Conservation (phyloP, 1,140 invertebrate species). For the Melipona quadrifasciata region DNA sequence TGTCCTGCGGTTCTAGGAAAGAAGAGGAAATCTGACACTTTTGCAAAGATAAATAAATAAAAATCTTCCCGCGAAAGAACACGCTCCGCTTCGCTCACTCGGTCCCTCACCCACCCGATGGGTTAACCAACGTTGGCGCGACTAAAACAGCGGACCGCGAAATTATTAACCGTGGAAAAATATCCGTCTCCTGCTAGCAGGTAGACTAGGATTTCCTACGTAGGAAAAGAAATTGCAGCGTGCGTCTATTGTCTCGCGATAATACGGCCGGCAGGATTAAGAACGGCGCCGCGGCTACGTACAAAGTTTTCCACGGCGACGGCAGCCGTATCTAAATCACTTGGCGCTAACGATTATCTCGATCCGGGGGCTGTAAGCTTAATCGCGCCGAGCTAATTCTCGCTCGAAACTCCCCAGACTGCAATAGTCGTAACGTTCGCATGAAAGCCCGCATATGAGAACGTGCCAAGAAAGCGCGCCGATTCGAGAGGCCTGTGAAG, state of each 20-base stretch:
- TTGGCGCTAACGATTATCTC: conserved; percentile 67
- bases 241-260: conserved; percentile 12
- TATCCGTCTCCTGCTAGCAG: too few species aligned
- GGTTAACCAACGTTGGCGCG: not conserved
- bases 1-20: too few species aligned
- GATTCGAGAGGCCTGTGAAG: conserved; percentile 28
- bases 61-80: not conserved
- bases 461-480: conserved; percentile 64
- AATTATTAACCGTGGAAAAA: not conserved
- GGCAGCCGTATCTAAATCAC: conserved; percentile 62
- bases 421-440: conserved; percentile 68
- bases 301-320: conserved; percentile 46
- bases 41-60: too few species aligned
- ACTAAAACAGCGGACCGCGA: not conserved
- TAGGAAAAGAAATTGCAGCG: not conserved
- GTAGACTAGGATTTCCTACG: not conserved
- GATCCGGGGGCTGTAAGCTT: conserved; percentile 61
- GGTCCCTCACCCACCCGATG: not conserved
- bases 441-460: conserved; percentile 63
- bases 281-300: conserved; percentile 28
- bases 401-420: conserved; percentile 67
- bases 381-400: conserved; percentile 64
- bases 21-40: too few species aligned
- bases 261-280: conserved; percentile 21
- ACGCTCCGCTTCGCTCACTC: not conserved